Conservation (phyloP, 23 tunicate genomes). For the Phallusia fumigata region DNA sequence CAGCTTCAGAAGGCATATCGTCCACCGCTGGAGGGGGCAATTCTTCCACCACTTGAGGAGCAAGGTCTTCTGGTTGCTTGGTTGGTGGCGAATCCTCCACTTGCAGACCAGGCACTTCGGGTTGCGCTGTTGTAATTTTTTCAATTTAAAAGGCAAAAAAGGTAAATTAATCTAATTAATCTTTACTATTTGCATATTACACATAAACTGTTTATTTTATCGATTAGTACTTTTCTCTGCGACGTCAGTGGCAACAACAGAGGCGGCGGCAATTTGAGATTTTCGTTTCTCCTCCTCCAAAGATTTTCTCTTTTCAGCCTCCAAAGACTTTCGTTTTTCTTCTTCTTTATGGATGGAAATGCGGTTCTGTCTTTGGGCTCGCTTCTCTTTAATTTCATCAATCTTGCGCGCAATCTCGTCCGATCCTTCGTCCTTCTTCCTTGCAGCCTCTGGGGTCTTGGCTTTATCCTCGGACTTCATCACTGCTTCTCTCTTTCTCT, state of each 20-base stretch:
- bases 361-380: conserved; percentile 16
- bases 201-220: too few relatives aligned
- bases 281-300: not conserved
- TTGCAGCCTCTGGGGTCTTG: not conserved
- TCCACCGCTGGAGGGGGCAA: too few relatives aligned
- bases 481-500: conserved; percentile 65
- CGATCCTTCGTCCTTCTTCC: conserved; percentile 6
- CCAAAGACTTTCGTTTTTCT: conserved; percentile 22
- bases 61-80: not conserved
- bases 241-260: not conserved
- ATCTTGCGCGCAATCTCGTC: conserved; percentile 27
- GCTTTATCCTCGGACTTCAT: conserved; percentile 37
- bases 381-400: conserved; percentile 25
- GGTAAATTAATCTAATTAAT: too few relatives aligned
- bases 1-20: too few relatives aligned
- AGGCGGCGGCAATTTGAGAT: not conserved
- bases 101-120: not conserved
- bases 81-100: not conserved
- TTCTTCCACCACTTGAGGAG: not conserved
- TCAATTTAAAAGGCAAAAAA: too few relatives aligned
- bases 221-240: too few relatives aligned
- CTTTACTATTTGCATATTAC: too few relatives aligned
- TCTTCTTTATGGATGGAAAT: conserved; percentile 21
- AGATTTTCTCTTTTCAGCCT: conserved; percentile 1
- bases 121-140: too few relatives aligned